Evolutionary conservation across 2,888 invertebrate genomes (phyloP).

Genomic region (Druceiella hillmani): DNA sequence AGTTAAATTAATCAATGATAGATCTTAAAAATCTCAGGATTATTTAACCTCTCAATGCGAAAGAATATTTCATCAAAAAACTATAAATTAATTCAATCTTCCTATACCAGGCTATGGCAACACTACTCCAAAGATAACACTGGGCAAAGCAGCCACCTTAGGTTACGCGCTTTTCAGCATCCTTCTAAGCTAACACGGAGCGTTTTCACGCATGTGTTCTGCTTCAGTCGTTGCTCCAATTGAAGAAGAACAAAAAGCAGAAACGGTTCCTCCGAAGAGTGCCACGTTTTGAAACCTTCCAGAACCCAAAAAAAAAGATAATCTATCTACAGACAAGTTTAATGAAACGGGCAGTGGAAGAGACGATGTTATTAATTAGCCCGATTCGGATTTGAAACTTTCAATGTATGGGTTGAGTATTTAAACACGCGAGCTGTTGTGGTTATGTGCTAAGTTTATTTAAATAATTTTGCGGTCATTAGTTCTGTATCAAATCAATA

Average conservation of each 20-base stretch:
- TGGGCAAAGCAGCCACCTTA: conserved; percentile 86
- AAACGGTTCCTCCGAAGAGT: conserved; percentile 62
- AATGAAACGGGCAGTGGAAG: conserved; percentile 49
- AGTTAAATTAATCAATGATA: too few species aligned
- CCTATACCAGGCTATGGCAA: conserved; percentile 79
- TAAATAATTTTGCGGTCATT: conserved; percentile 89
- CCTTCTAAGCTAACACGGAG: conserved; percentile 82
- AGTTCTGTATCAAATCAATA: conserved; percentile 83
- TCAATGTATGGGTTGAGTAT: conserved; percentile 78
- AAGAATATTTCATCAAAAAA: too few species aligned
- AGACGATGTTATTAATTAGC: conserved; percentile 64
- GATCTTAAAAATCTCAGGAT: too few species aligned
- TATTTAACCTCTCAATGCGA: too few species aligned
- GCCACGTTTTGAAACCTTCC: conserved; percentile 58
- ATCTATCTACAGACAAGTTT: conserved; percentile 44
- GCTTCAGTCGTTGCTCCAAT: conserved; percentile 83
- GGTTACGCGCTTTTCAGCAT: conserved; percentile 82
- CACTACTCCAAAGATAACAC: conserved; percentile 81
- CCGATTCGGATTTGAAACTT: conserved; percentile 63
- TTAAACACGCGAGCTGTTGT: conserved; percentile 83
- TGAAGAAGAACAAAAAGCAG: conserved; percentile 71
- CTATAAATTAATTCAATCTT: too few species aligned
- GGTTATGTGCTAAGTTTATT: conserved; percentile 83
- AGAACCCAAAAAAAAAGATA: conserved; percentile 45
- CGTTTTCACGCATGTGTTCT: conserved; percentile 77